Percentiles rank a stretch among this genome's conserved stretches.
These are phyloP conservation scores for Pachycephus smyrnensis DNA, from an alignment of 2,888 invertebrate genomes.

Conservation along the genomic window DNA sequence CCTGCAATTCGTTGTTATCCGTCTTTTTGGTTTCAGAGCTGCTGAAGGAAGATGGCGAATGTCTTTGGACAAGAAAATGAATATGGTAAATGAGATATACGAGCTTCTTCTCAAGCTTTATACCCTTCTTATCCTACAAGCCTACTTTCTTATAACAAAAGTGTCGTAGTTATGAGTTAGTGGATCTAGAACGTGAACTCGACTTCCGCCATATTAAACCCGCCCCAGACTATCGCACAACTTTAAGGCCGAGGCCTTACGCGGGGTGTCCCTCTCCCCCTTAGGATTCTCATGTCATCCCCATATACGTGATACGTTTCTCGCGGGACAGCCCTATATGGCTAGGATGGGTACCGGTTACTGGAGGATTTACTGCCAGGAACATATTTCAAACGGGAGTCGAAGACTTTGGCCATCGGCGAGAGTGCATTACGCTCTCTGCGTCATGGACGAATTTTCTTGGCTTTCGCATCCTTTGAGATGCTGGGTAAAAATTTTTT, in stretches of 20 bases:
- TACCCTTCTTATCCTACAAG: not conserved
- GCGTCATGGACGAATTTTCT: not conserved
- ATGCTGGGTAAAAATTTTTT: not conserved
- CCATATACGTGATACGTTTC: constrained; percentile 41
- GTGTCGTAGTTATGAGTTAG: constrained; percentile 48
- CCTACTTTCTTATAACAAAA: not conserved
- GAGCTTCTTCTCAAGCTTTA: not conserved
- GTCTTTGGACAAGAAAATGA: not conserved
- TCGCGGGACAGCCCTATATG: constrained; percentile 25
- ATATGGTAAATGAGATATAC: not conserved
- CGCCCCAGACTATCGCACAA: constrained; percentile 44
- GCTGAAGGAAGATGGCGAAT: not conserved
- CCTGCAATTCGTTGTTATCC: not conserved
- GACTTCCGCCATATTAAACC: constrained; percentile 57
- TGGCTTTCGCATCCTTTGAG: not conserved
- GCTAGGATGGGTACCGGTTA: constrained; percentile 29
- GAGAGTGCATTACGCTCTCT: constrained; percentile 17
- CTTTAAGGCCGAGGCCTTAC: constrained; percentile 39
- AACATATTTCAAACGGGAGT: constrained; percentile 46
- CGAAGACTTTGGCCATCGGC: constrained; percentile 27
- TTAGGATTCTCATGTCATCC: constrained; percentile 11
- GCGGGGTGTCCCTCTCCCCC: not conserved
- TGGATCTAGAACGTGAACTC: constrained; percentile 39
- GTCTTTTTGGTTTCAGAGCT: not conserved
- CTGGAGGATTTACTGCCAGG: constrained; percentile 47